phyloP scores from a whole-genome alignment of 2,888 invertebrate species.

The Druceiella hillmani region DNA sequence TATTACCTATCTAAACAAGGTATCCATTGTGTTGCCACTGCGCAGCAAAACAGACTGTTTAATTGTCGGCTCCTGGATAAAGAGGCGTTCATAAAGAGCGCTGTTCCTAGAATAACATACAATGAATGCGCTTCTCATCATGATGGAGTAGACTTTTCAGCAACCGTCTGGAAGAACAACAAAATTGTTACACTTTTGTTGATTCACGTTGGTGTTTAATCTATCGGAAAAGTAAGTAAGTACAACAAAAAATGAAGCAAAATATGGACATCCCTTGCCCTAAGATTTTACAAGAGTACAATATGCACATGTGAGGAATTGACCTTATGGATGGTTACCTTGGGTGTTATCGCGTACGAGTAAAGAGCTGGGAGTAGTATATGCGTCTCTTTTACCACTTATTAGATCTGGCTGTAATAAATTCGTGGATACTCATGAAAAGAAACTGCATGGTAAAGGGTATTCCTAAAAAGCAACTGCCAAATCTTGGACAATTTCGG shows the following conservation, averaged over 20 bases:
- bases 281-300: no score
- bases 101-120: slow-evolving; percentile 11
- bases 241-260: no score
- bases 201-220: slow-evolving; percentile 15
- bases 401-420: slow-evolving; percentile 5
- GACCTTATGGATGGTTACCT: no score
- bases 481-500: slow-evolving; percentile 3
- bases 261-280: no score
- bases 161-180: slow-evolving; percentile 15
- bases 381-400: no score
- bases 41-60: background rate
- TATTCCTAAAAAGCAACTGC: slow-evolving; percentile 8
- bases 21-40: slow-evolving; percentile 2
- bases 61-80: slow-evolving; percentile 5
- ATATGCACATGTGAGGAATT: no score
- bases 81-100: slow-evolving; percentile 6
- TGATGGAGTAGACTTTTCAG: slow-evolving; percentile 14
- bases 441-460: slow-evolving; percentile 3
- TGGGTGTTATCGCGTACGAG: no score
- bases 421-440: slow-evolving; percentile 6
- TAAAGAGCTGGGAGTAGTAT: no score
- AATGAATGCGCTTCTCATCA: slow-evolving; percentile 8
- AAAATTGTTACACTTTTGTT: slow-evolving; percentile 16
- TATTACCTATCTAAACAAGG: slow-evolving; percentile 7
- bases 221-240: no score